phyloP scores from a whole-genome alignment of 2,113 vertebrate genomes.

The Ciconia maguari region DNA sequence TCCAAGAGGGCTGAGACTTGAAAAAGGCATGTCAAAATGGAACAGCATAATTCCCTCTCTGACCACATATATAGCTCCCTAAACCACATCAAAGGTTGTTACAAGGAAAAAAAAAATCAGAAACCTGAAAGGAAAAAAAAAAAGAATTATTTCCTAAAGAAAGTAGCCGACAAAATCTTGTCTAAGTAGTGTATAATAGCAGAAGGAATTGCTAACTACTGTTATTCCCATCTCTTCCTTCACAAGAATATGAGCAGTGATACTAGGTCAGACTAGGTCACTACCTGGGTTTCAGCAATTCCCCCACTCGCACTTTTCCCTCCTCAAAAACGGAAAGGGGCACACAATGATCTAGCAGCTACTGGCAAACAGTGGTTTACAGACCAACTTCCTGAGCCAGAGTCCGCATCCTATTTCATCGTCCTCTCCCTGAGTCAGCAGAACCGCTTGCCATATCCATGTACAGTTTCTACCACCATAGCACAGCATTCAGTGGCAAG shows the following conservation, averaged over 20 bases:
- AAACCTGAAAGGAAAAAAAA: background rate
- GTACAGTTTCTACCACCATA: background rate
- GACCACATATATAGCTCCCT: background rate
- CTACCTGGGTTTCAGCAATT: background rate
- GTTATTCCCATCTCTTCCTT: background rate
- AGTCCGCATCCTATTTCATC: background rate
- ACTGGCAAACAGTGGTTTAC: background rate
- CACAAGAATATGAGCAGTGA: background rate
- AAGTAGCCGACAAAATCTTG: background rate
- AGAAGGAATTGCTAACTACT: background rate
- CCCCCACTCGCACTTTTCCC: background rate
- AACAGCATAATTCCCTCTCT: background rate
- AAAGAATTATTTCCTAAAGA: background rate
- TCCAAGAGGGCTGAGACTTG: background rate
- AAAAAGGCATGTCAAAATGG: background rate
- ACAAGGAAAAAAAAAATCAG: background rate
- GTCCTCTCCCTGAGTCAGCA: background rate
- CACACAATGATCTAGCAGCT: background rate
- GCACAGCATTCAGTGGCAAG: background rate
- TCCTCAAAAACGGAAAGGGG: accelerated
- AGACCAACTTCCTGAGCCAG: background rate
- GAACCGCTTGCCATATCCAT: accelerated
- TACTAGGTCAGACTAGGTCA: background rate
- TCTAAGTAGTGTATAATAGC: background rate
- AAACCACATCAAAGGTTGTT: background rate